Percentiles rank a stretch among this genome's conserved stretches.
Evolutionary conservation across 23 tunicate genomes (phyloP).

Genomic region (Phallusia fumigata): DNA sequence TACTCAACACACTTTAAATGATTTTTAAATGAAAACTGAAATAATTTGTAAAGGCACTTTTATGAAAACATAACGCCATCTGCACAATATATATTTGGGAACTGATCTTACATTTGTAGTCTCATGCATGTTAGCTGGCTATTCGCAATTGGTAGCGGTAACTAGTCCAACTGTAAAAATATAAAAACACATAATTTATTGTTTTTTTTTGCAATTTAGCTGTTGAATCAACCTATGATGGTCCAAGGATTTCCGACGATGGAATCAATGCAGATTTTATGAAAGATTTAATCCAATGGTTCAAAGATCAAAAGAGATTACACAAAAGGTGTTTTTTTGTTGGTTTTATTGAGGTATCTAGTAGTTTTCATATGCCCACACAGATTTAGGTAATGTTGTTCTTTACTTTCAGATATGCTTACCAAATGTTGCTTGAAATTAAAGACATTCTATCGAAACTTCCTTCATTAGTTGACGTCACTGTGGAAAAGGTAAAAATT

Average conservation of each 20-base stretch:
- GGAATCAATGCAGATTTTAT: conserved; percentile 77
- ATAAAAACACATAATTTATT: too few species aligned
- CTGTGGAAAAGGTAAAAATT: conserved; percentile 63
- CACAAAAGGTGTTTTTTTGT: conserved; percentile 88
- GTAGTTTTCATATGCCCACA: neutral
- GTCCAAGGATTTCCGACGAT: conserved; percentile 77
- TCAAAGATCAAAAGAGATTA: conserved; percentile 73
- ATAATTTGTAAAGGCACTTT: too few species aligned
- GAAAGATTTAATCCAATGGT: conserved; percentile 53
- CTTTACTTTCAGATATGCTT: conserved; percentile 66
- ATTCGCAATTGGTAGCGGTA: too few species aligned
- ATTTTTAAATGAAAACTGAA: too few species aligned
- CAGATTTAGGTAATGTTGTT: neutral
- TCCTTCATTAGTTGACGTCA: conserved; percentile 78
- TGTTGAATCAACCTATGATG: conserved; percentile 67
- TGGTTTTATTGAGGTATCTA: too few species aligned
- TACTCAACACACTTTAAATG: too few species aligned
- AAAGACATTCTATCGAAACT: conserved; percentile 51
- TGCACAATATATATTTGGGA: too few species aligned
- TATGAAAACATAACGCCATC: too few species aligned
- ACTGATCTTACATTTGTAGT: too few species aligned
- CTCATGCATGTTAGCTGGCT: too few species aligned
- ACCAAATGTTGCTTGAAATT: conserved; percentile 75
- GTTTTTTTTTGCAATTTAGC: conserved; percentile 24
- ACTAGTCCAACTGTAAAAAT: too few species aligned